These are phyloP conservation scores for Caenorhabditis sp. DNA, from an alignment of 2,888 invertebrate genomes.

Conservation along the genomic window DNA sequence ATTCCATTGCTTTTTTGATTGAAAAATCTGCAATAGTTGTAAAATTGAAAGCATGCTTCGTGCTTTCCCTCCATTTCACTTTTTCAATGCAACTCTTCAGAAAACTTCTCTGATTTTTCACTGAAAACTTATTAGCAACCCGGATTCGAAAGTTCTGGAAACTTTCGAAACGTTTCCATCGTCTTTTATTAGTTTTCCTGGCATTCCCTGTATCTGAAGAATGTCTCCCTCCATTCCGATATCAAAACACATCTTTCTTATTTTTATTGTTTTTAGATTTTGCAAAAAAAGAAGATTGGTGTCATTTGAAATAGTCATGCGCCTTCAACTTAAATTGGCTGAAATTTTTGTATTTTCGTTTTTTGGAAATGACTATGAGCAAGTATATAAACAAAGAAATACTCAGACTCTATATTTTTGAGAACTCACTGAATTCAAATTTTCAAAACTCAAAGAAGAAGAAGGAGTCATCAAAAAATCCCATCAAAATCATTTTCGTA, in stretches of 20 bases:
- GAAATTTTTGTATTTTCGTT: conserved; percentile 24
- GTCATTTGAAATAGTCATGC: conserved; percentile 1
- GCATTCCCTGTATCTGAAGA: conserved; percentile 11
- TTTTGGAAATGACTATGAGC: neutral
- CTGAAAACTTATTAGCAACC: too few species aligned
- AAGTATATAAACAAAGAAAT: conserved; percentile 5
- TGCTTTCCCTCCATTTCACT: too few species aligned
- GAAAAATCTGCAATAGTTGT: too few species aligned
- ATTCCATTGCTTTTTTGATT: too few species aligned
- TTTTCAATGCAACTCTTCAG: too few species aligned
- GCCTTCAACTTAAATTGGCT: conserved; percentile 19
- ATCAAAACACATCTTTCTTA: conserved; percentile 2
- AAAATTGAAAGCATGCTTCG: too few species aligned
- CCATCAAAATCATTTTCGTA: conserved; percentile 28
- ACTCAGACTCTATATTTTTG: neutral
- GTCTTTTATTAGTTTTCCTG: neutral
- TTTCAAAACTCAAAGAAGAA: neutral
- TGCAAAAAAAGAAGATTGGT: neutral
- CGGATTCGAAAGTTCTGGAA: too few species aligned
- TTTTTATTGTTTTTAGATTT: conserved; percentile 10
- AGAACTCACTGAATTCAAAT: neutral
- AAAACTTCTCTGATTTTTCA: too few species aligned
- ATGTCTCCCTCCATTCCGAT: neutral
- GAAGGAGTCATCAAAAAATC: conserved; percentile 14
- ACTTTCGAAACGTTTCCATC: too few species aligned